These are phyloP conservation scores for Pyrrhosoma nymphula DNA, from an alignment of 2,888 invertebrate genomes.

Conservation along the genomic window DNA sequence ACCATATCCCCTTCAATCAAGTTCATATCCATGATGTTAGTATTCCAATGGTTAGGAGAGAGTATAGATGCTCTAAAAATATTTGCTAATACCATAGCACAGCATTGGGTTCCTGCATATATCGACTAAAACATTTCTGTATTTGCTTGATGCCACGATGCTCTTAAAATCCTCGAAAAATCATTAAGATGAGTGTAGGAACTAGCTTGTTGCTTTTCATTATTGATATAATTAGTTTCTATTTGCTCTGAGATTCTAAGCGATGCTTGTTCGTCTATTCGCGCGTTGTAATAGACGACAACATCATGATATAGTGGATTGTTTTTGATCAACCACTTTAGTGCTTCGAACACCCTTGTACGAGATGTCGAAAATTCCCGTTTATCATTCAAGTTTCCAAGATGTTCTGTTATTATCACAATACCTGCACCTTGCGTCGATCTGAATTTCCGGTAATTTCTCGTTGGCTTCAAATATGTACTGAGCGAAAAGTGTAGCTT, in stretches of 20 bases:
- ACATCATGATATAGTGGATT: neutral
- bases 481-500: conserved; percentile 69
- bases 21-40: conserved; percentile 71
- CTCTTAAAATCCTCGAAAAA: conserved; percentile 72
- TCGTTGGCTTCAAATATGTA: too few species aligned
- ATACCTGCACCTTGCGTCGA: too few species aligned
- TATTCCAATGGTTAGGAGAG: conserved; percentile 69
- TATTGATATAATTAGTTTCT: neutral
- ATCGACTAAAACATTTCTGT: conserved; percentile 72
- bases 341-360: neutral
- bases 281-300: neutral
- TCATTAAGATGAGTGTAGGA: neutral
- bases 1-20: neutral
- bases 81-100: conserved; percentile 73
- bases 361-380: conserved; percentile 48
- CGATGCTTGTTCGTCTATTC: neutral
- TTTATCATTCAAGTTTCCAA: too few species aligned
- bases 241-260: neutral
- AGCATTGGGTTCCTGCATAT: conserved; percentile 73
- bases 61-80: conserved; percentile 69
- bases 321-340: neutral
- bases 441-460: too few species aligned
- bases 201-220: neutral
- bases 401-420: too few species aligned
- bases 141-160: conserved; percentile 73